phyloP scores from a whole-genome alignment of 2,888 invertebrate species.

The Lasioglossum lativentre region DNA sequence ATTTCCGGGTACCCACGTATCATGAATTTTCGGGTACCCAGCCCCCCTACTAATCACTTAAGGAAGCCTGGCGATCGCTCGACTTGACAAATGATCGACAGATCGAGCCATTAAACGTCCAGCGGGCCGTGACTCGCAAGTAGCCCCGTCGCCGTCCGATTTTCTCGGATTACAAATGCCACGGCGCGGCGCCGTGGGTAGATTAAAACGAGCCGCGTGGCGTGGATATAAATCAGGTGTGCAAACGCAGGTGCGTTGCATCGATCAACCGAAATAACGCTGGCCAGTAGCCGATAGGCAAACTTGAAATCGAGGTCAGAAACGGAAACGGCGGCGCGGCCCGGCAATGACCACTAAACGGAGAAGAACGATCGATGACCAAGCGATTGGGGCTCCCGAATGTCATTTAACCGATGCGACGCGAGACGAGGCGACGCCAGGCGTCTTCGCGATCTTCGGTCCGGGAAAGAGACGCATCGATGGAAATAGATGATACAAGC shows the following conservation, averaged over 20 bases:
- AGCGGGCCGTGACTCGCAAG: constrained; percentile 8
- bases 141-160: constrained; percentile 27
- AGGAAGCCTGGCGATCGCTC: background rate
- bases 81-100: constrained; percentile 27
- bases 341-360: background rate
- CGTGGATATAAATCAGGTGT: constrained; percentile 67
- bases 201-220: constrained; percentile 65
- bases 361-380: constrained; percentile 22
- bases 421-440: background rate
- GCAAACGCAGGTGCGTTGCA: constrained; percentile 70
- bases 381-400: background rate
- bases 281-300: constrained; percentile 45
- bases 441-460: background rate
- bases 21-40: too few relatives aligned
- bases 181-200: constrained; percentile 49
- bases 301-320: constrained; percentile 30
- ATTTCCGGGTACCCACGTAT: too few relatives aligned
- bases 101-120: constrained; percentile 15
- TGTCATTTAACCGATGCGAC: constrained; percentile 2
- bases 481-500: constrained; percentile 15
- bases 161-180: constrained; percentile 61
- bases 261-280: constrained; percentile 72
- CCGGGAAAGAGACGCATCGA: constrained; percentile 2
- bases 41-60: too few relatives aligned
- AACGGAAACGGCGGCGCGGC: background rate